Evolutionary conservation across 2,113 vertebrate species (phyloP), one percentile per base, ranked within the genome.

Genomic region (Epinephelus fuscoguttatus): DNA sequence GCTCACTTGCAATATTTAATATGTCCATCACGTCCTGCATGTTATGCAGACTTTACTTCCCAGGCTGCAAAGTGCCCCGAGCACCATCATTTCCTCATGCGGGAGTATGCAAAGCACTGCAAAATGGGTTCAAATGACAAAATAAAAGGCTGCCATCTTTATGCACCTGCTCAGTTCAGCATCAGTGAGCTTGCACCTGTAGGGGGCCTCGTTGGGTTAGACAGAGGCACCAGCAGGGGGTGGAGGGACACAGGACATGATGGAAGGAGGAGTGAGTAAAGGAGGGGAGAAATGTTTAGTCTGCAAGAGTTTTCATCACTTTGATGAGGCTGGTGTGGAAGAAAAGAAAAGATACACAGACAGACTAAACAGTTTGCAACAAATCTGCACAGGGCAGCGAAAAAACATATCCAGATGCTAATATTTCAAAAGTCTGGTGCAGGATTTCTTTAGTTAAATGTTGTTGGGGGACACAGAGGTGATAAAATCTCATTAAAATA

Each of bases 151-250:
- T 21, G 40, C 79, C 78, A 81, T 91, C 49, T 85, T 85, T 52
- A 12, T 61, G 82, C 88, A 90, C 76, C 89, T 84, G 90, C 84
- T 91, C 80, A 74, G 73, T 72, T 71, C 57, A 64, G 88, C 85
- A 76, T 75, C 87, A 84, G 74, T 82, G 84, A 78, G 78, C 25
- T 73, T 87, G 66, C 72, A 70, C 93, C 93, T 90, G 90, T 82
- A 94, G 93, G 93, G 93, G 93, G 92, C 92, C 86, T 89, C 93
- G 17, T 92, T 92, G 89, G 75, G 89, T 84, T 89, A 84, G 70
- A 90, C 81, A 92, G 90, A 78, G 52, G 75, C 77, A 55, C 9
- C 72, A 84, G 88, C 78, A 62, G 81, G 67, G 68, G 75, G 70
- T 53, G 75, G 63, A 61, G 71, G 68, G 87, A 84, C 23, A 72